A percentile compares a stretch with the other conserved stretches of the same genome.
Evolutionary conservation across 1,140 invertebrate genomes (phyloP).

Genomic region (Scaptodrosophila lebanonensis): DNA sequence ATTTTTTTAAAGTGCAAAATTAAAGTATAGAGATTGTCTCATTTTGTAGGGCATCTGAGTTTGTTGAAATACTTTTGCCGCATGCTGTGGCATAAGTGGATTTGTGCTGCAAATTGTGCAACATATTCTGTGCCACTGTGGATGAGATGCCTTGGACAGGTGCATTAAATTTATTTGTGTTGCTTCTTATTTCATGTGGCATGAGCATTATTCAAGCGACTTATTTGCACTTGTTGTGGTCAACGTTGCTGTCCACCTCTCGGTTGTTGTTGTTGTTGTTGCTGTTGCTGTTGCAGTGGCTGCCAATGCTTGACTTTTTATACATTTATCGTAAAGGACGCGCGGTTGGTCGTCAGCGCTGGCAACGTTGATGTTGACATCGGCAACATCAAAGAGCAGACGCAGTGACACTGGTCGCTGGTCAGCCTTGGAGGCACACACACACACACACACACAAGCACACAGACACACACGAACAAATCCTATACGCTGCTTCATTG

Average conservation of each 20-base stretch:
- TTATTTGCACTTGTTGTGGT: conserved; percentile 53
- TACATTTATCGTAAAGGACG: conserved; percentile 30
- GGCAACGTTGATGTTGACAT: too few relatives aligned
- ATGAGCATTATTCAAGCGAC: conserved; percentile 46
- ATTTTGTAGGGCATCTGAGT: too few relatives aligned
- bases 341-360: conserved; percentile 21
- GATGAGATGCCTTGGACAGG: conserved; percentile 11
- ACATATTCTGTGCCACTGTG: too few relatives aligned
- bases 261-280: conserved; percentile 13
- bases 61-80: too few relatives aligned
- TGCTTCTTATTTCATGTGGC: conserved; percentile 39
- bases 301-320: conserved; percentile 46
- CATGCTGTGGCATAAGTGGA: too few relatives aligned
- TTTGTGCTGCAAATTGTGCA: too few relatives aligned
- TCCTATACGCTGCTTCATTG: conserved; percentile 4
- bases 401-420: too few relatives aligned
- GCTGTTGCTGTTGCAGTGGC: conserved; percentile 44
- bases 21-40: too few relatives aligned
- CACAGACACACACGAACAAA: conserved; percentile 11
- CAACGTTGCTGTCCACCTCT: conserved; percentile 21
- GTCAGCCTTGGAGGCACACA: conserved; percentile 1
- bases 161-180: conserved; percentile 63
- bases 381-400: conserved; percentile 34
- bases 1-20: too few relatives aligned
- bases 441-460: background rate